A percentile compares a stretch with the other conserved stretches of the same genome.
phyloP scores from a whole-genome alignment of 2,797 vertebrate genomes.

The Gymnoscopelus microlampas region DNA sequence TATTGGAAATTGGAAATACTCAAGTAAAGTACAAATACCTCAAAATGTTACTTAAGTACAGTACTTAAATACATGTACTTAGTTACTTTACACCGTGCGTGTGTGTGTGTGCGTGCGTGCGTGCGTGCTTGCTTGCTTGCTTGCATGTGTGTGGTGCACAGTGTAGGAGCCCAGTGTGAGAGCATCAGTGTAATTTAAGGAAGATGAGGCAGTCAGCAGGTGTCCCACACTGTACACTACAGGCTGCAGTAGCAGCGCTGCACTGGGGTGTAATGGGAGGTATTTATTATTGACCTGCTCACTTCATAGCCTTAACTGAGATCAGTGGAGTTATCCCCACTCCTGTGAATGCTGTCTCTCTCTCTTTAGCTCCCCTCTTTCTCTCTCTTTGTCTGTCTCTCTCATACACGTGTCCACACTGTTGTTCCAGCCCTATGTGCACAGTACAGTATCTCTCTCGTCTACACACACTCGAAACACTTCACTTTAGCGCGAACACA shows the following conservation, averaged over 20 bases:
- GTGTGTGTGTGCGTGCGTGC: not conserved
- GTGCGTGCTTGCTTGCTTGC: not conserved
- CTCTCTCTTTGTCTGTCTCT: constrained; percentile 42
- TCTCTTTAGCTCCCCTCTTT: constrained; percentile 17
- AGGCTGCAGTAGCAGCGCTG: constrained; percentile 50
- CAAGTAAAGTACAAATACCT: no score
- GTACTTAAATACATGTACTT: no score
- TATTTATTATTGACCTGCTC: constrained; percentile 81
- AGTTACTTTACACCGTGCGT: no score
- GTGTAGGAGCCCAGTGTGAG: constrained; percentile 60
- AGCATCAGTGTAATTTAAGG: constrained; percentile 67
- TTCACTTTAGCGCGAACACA: not conserved
- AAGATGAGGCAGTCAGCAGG: constrained; percentile 75
- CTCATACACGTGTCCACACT: not conserved
- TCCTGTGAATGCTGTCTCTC: constrained; percentile 53
- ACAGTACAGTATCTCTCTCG: constrained; percentile 62
- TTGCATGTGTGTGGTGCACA: constrained; percentile 26
- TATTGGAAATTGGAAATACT: no score
- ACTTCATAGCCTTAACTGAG: constrained; percentile 67
- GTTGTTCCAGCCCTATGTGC: constrained; percentile 48
- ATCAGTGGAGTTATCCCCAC: constrained; percentile 73
- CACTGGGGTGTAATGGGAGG: constrained; percentile 72
- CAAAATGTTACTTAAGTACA: no score
- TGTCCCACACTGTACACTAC: constrained; percentile 43
- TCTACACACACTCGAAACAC: constrained; percentile 35